Evolutionary conservation across 2,888 invertebrate genomes (phyloP).

Genomic region (Halocaridina rubra): DNA sequence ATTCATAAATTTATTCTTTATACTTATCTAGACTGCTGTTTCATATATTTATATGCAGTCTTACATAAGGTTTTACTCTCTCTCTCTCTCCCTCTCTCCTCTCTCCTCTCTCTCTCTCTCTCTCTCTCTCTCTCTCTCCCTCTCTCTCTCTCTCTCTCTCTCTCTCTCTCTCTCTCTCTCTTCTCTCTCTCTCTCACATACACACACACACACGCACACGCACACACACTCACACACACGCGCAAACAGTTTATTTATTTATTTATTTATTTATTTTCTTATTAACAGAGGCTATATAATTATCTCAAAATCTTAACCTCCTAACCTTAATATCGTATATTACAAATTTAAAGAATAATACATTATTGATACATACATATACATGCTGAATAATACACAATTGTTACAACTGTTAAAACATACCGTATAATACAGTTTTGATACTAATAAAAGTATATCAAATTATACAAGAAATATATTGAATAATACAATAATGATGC

Average conservation of each 20-base stretch:
- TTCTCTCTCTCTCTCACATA: neutral
- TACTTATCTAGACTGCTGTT: neutral
- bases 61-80: neutral
- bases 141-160: conserved; percentile 7
- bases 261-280: too few species aligned
- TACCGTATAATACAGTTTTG: too few species aligned
- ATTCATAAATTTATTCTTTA: neutral
- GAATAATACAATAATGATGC: too few species aligned
- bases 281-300: too few species aligned
- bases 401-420: too few species aligned
- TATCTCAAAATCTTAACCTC: too few species aligned
- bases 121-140: neutral
- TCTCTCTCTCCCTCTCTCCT: neutral
- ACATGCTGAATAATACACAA: too few species aligned
- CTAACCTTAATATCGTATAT: too few species aligned
- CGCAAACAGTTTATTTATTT: neutral
- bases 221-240: neutral
- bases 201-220: neutral
- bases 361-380: too few species aligned
- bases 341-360: too few species aligned
- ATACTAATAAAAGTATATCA: too few species aligned
- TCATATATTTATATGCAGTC: neutral
- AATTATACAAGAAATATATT: too few species aligned
- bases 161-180: conserved; percentile 19
- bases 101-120: neutral